Conservation (phyloP, 2,888 invertebrate species). For the Synergus laeviventris region DNA sequence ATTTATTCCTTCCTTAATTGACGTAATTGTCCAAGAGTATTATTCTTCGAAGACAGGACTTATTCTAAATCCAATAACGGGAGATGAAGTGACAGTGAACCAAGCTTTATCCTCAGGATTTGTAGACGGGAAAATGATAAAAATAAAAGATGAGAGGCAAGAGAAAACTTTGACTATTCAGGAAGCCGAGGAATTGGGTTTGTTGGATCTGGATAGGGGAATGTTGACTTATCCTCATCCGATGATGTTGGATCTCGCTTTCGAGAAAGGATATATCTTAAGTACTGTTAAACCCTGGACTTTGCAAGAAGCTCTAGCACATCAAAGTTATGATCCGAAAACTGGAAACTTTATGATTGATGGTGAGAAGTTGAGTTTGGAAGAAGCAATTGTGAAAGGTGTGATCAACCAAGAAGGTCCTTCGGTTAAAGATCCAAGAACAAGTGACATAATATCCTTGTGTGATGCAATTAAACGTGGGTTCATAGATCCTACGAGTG, state of each 20-base stretch:
- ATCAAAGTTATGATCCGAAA: conserved; percentile 86
- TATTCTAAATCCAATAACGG: conserved; percentile 87
- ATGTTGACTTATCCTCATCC: conserved; percentile 82
- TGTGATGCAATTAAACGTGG: conserved; percentile 87
- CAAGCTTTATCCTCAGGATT: conserved; percentile 86
- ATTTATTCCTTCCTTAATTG: conserved; percentile 84
- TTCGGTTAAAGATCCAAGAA: conserved; percentile 87
- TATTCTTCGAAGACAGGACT: conserved; percentile 85
- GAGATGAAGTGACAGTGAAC: conserved; percentile 84
- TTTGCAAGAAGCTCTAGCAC: conserved; percentile 88
- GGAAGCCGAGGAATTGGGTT: conserved; percentile 83
- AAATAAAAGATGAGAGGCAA: conserved; percentile 85
- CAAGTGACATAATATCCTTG: conserved; percentile 88
- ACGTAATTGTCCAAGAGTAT: conserved; percentile 86
- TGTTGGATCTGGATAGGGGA: conserved; percentile 85
- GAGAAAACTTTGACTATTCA: conserved; percentile 82
- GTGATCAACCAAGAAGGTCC: conserved; percentile 87
- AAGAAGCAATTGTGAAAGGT: conserved; percentile 85
- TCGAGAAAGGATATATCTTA: conserved; percentile 87
- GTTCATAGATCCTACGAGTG: conserved; percentile 87
- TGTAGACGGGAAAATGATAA: conserved; percentile 84
- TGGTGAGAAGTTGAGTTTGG: conserved; percentile 83
- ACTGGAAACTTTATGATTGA: conserved; percentile 85
- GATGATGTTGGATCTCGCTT: conserved; percentile 86
- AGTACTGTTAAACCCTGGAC: conserved; percentile 89